These are phyloP conservation scores for Serilophus lunatus DNA, from an alignment of 2,113 vertebrate species.

Conservation along the genomic window DNA sequence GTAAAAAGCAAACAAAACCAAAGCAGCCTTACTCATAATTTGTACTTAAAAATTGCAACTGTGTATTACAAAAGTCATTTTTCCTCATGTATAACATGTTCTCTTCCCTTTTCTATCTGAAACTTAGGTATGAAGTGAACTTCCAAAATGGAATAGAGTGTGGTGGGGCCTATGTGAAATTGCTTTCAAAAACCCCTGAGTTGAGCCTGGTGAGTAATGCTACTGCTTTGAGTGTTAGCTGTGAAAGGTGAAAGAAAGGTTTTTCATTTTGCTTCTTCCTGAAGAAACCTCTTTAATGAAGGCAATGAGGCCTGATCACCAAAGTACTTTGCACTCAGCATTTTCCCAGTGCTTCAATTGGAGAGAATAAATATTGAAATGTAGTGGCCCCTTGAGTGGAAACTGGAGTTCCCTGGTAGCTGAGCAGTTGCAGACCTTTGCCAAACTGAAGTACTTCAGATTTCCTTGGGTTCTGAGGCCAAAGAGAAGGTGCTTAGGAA, in stretches of 20 bases:
- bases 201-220: constrained; percentile 85
- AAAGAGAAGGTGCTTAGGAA: background rate
- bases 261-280: background rate
- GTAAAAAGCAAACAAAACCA: background rate
- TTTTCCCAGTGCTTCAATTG: background rate
- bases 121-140: constrained; percentile 93
- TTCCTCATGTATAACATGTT: background rate
- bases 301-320: background rate
- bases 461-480: background rate
- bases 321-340: background rate
- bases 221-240: background rate
- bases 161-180: constrained; percentile 94
- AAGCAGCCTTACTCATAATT: background rate
- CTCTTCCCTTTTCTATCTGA: constrained; percentile 21
- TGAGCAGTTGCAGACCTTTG: background rate
- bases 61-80: background rate
- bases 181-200: constrained; percentile 88
- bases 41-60: background rate
- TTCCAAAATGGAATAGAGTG: constrained; percentile 98
- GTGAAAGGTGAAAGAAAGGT: background rate
- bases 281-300: background rate
- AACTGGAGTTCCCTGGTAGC: background rate
- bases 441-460: background rate
- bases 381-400: background rate
- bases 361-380: background rate